These are phyloP conservation scores for Salarias fasciatus DNA, from an alignment of 2,797 vertebrate species.

Conservation along the genomic window DNA sequence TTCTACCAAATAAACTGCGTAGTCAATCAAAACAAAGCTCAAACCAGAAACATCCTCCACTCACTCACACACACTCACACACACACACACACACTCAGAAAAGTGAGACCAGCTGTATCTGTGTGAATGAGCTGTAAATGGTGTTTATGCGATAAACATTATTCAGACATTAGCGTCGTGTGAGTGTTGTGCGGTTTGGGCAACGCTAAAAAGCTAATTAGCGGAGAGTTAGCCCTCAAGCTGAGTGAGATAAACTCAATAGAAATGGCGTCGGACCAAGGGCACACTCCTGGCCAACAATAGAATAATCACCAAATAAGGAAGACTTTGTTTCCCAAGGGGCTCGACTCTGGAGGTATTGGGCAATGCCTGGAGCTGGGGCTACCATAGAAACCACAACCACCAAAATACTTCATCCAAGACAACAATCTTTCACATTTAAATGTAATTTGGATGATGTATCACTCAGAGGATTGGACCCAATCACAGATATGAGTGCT, in stretches of 20 bases:
- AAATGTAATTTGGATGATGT: conserved; percentile 54
- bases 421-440: conserved; percentile 36
- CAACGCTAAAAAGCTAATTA: conserved; percentile 72
- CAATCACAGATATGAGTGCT: conserved; percentile 39
- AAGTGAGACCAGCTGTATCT: conserved; percentile 67
- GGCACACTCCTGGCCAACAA: conserved; percentile 47
- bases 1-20: conserved; percentile 28
- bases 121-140: conserved; percentile 70
- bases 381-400: conserved; percentile 64
- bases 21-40: conserved; percentile 48
- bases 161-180: conserved; percentile 71
- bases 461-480: conserved; percentile 41
- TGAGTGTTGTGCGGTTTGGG: conserved; percentile 64
- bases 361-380: conserved; percentile 47
- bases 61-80: conserved; percentile 41
- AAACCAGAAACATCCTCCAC: conserved; percentile 62
- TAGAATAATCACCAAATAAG: conserved; percentile 59
- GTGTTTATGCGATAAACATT: conserved; percentile 76
- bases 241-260: conserved; percentile 69
- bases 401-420: conserved; percentile 47
- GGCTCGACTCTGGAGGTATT: conserved; percentile 55
- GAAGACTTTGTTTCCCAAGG: conserved; percentile 52
- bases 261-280: conserved; percentile 63
- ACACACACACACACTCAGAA: conserved; percentile 37
- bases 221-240: conserved; percentile 62